phyloP scores from a whole-genome alignment of 2,797 vertebrate genomes.

The Poliocrania exsul region DNA sequence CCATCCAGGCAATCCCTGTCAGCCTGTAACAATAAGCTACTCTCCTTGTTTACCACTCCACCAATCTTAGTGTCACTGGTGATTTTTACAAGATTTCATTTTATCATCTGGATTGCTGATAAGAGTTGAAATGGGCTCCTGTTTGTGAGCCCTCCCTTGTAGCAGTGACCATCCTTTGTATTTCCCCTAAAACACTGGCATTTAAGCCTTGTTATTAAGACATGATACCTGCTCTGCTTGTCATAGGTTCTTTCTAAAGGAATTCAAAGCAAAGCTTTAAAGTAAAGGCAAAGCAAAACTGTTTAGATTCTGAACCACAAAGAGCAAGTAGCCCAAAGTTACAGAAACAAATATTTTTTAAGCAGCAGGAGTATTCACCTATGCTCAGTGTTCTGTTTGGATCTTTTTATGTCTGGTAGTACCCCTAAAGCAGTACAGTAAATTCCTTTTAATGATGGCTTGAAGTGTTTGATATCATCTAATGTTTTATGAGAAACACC shows the following conservation, averaged over 20 bases:
- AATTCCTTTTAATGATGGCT: conserved; percentile 34
- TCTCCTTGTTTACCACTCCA: neutral
- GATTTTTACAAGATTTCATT: neutral
- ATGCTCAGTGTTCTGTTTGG: neutral
- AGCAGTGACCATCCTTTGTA: neutral
- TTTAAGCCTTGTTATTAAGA: neutral
- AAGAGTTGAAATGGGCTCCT: neutral
- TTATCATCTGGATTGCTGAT: neutral
- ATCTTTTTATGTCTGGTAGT: neutral
- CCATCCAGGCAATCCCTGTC: neutral
- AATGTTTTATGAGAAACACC: conserved; percentile 1
- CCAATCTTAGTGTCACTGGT: fast-evolving
- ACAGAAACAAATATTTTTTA: conserved; percentile 37
- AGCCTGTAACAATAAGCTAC: neutral
- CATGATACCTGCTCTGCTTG: neutral
- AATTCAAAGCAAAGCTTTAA: neutral
- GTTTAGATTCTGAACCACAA: neutral
- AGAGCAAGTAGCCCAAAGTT: neutral
- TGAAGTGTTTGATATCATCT: conserved; percentile 30
- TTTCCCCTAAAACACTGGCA: neutral
- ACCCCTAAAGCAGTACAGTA: conserved; percentile 30
- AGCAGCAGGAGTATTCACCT: conserved; percentile 5
- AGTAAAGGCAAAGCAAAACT: neutral
- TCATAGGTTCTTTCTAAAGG: neutral
- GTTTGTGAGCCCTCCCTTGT: neutral